These are phyloP conservation scores for Syngnathus floridae DNA, from an alignment of 2,113 vertebrate species.

Conservation along the genomic window DNA sequence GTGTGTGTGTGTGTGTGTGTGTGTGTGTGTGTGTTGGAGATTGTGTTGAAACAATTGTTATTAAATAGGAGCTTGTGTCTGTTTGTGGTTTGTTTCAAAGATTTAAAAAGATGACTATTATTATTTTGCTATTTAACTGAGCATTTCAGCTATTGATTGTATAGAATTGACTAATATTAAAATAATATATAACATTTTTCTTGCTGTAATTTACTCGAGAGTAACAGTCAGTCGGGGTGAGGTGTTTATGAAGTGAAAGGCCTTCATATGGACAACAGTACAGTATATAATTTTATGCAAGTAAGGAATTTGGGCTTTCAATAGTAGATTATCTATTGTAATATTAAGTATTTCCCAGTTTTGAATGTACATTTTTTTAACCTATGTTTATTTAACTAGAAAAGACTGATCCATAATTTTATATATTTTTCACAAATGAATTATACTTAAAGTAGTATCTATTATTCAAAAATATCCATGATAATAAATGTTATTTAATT, in stretches of 20 bases:
- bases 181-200: not conserved
- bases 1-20: no score
- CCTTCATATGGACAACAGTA: not conserved
- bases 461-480: no score
- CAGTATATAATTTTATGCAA: not conserved
- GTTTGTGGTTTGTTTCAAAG: no score
- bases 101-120: not conserved
- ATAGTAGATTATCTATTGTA: not conserved
- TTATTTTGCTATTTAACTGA: not conserved
- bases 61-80: not conserved
- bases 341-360: no score
- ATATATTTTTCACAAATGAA: not conserved
- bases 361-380: no score
- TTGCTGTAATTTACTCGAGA: no score
- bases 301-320: not conserved
- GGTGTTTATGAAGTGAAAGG: no score
- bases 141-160: not conserved
- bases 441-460: not conserved
- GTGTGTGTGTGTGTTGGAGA: constrained; percentile 3
- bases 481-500: no score
- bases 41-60: constrained; percentile 2
- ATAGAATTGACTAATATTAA: not conserved
- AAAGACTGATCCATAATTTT: no score
- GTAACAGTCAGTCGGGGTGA: no score
- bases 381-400: no score